phyloP scores from a whole-genome alignment of 2,113 vertebrate genomes.

The Machaerirhynchus nigripectus region DNA sequence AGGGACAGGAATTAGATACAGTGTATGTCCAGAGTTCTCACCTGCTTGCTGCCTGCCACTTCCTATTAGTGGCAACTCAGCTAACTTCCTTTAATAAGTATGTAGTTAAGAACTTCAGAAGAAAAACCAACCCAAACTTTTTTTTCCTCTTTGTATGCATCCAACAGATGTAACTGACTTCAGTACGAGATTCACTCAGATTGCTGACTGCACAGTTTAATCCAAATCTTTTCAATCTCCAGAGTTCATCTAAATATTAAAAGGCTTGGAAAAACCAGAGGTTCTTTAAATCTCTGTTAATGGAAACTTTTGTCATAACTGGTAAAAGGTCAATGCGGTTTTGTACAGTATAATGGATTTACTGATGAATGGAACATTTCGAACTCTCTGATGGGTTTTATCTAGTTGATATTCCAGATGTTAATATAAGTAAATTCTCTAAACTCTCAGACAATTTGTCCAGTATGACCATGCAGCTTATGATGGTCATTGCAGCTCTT shows the following conservation, averaged over 20 bases:
- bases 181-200: neutral
- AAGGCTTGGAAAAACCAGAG: conserved; percentile 15
- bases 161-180: neutral
- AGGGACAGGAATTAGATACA: neutral
- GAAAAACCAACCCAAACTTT: neutral
- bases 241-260: conserved; percentile 47
- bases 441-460: conserved; percentile 44
- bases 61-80: neutral
- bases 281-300: conserved; percentile 47
- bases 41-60: neutral
- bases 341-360: conserved; percentile 46
- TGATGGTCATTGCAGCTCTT: conserved; percentile 12
- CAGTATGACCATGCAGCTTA: conserved; percentile 3
- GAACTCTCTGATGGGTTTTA: conserved; percentile 37
- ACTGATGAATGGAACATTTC: conserved; percentile 38
- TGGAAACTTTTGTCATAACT: conserved; percentile 41
- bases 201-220: conserved; percentile 16
- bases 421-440: conserved; percentile 64
- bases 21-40: neutral
- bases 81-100: neutral
- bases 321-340: conserved; percentile 14
- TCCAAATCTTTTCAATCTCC: neutral
- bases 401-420: conserved; percentile 59
- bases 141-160: neutral
- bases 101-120: neutral